Conservation (phyloP, 2,113 vertebrate species). For the Irena cyanogastra region DNA sequence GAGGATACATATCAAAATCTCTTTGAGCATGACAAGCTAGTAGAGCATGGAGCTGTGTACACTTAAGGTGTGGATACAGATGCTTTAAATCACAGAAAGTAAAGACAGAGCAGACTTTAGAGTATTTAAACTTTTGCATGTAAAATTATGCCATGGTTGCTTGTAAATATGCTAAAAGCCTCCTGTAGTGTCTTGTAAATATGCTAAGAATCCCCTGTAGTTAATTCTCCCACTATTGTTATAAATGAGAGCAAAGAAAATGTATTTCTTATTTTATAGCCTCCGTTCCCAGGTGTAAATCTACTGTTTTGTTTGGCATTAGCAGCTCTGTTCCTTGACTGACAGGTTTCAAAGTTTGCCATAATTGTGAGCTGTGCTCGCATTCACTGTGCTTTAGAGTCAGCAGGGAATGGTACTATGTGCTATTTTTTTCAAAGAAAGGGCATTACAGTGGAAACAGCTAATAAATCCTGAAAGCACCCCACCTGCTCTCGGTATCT, state of each 20-base stretch:
- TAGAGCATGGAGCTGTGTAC: background rate
- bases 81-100: conserved; percentile 8
- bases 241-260: conserved; percentile 40
- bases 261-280: conserved; percentile 1
- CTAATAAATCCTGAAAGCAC: conserved; percentile 14
- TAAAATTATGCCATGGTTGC: conserved; percentile 32
- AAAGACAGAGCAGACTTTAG: background rate
- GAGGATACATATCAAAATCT: background rate
- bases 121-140: conserved; percentile 47
- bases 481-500: background rate
- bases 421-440: conserved; percentile 34
- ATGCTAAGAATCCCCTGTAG: conserved; percentile 52
- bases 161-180: conserved; percentile 60
- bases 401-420: conserved; percentile 10
- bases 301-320: conserved; percentile 29
- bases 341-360: background rate
- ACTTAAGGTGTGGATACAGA: background rate
- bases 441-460: background rate
- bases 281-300: conserved; percentile 11
- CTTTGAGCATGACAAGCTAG: background rate
- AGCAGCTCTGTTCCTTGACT: background rate
- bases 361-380: background rate
- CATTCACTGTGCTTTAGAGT: conserved; percentile 20
- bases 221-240: background rate
- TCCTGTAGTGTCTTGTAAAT: conserved; percentile 57